Evolutionary conservation across 2,113 vertebrate genomes (phyloP), one percentile per base, ranked within the genome.

Genomic region (rat (Rattus norvegicus)): DNA sequence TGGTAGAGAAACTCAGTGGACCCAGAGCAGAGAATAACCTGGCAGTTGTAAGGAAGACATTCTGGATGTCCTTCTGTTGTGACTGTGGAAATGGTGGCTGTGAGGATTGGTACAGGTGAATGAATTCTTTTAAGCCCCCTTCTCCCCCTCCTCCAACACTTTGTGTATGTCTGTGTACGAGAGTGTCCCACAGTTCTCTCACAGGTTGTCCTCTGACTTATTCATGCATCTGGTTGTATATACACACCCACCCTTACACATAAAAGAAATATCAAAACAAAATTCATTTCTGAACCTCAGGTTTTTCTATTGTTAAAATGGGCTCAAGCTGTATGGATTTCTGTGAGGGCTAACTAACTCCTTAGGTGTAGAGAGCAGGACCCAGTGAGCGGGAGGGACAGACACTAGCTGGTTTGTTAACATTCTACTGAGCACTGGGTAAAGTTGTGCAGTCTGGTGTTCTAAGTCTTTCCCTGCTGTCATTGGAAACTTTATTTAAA

Each of bases 221-320:
- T 20, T 1, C 39, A 65, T 30, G 59, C 26, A 85, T 30, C 14
- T 3, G 5, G 59, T 33, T 9, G 1, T 49, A 20, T 47, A 43
- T 67, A 86, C 61, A 63, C 59, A 43, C 81, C 56, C n/a, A 43
- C 24, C 56, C n/a, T 9, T 28, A 63, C n/a, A 84, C 59, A 63
- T 43, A 47, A 67, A 84, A 49, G 9, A 85, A 65, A 86, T 86
- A 43, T 86, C 28, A 86, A 86, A 67, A 19, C 87, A 90, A 54
- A 73, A 30, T 16, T 63, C 43, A 54, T 80, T 96, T 73, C 24
- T 63, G 69, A 97, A 47, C 33, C 67, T 96, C 24, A n/a, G 6
- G 43, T 54, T 86, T 96, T 93, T 87, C 88, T 20, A 59, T 69
- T 47, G 22, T 30, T 89, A 47, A 89, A 89, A 72, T 77, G n/a